Evolutionary conservation across 1,140 invertebrate genomes (phyloP), one percentile per base, ranked within the genome.

Genomic region (Maconellicoccus hirsutus): DNA sequence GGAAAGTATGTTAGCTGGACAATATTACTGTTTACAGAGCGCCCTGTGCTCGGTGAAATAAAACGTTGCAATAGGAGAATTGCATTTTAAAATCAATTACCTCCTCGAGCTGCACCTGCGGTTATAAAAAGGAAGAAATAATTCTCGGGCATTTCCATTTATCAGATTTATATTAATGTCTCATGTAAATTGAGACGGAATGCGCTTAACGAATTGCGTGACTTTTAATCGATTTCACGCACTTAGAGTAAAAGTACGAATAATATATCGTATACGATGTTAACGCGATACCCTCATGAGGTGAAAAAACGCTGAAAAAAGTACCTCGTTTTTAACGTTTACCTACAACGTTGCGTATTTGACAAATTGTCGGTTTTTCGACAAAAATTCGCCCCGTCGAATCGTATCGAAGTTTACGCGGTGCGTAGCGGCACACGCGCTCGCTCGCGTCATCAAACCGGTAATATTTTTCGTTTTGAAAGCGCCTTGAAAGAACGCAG

Each of bases 41-140:
- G 42, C 29, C 29, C 29, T 33, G 29, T 33, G 29, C 29, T 33
- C 29, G 29, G 29, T 33, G 12, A 33, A 33, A 33, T 33, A 12
- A 33, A 33, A 33, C 29, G 42, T 52, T 52, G 42, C 42, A 19
- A 16, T 16, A 16, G 42, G 42, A 14, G 6, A 19, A 16, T 52
- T 16, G 42, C 42, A 52, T 52, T 52, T 52, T 52, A 52, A 52
- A 52, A 52, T 52, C 42, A 52, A 52, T 52, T 52, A 52, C 42
- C 42, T 52, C 42, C 42, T 52, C 42, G 42, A 52, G 42, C 12
- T 52, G 42, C 42, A 52, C 42, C 42, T 52, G 42, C 42, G 42
- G 42, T 52, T 52, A 52, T 52, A 52, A 52, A 52, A 52, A 52
- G 42, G n/a, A 52, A 52, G 42, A 52, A 52, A 52, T 52, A 52